phyloP scores from a whole-genome alignment of 2,113 vertebrate genomes.

The Psephotus haematonotus region DNA sequence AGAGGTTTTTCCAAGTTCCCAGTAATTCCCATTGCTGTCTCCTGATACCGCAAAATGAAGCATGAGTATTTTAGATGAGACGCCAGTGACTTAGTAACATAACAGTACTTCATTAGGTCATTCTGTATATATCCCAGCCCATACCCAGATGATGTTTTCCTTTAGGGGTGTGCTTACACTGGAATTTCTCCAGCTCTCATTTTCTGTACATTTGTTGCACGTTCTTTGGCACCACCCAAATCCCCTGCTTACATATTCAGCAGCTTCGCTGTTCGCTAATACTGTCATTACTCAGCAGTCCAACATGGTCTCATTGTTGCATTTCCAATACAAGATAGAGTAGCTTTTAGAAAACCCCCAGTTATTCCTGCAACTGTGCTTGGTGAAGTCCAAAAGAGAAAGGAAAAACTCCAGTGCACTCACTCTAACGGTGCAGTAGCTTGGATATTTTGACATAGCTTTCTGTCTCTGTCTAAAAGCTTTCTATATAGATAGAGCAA shows the following conservation, averaged over 20 bases:
- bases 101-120: background rate
- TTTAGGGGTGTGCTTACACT: background rate
- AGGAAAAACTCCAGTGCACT: background rate
- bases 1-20: background rate
- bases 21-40: background rate
- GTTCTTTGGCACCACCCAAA: slow-evolving; percentile 10
- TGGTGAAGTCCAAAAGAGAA: background rate
- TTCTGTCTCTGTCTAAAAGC: background rate
- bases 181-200: background rate
- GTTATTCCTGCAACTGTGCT: background rate
- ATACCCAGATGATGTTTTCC: background rate
- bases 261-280: slow-evolving; percentile 2
- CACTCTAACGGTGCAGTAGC: background rate
- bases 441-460: background rate
- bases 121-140: background rate
- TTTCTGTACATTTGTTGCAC: slow-evolving; percentile 52
- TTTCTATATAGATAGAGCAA: background rate
- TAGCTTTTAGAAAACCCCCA: background rate
- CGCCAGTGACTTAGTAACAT: background rate
- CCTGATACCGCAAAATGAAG: background rate
- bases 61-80: background rate
- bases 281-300: slow-evolving; percentile 14
- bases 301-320: background rate
- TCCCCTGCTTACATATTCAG: background rate
- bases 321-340: background rate